Evolutionary conservation across 2,113 vertebrate species (phyloP).

Genomic region (Tricholaema leucomelas): DNA sequence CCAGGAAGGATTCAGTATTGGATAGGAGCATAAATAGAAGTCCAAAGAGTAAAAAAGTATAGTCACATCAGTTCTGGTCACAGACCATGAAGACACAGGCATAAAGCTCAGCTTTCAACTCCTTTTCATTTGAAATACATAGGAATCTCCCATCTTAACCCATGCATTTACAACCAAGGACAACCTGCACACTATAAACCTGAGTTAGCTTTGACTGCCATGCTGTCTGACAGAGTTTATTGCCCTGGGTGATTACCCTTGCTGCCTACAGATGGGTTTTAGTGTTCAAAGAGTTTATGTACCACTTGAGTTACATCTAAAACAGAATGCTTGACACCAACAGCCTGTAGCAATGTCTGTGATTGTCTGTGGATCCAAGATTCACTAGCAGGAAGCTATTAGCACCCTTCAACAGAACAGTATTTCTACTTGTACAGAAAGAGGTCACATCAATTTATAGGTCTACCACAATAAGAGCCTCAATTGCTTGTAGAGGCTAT

Average conservation of each 20-base stretch:
- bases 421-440: constrained; percentile 12
- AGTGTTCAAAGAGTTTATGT: not conserved
- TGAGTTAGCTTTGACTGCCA: not conserved
- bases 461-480: not conserved
- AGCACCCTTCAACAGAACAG: not conserved
- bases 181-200: not conserved
- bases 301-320: not conserved
- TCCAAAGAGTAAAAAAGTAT: not conserved
- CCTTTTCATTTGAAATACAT: not conserved
- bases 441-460: not conserved
- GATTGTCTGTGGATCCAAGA: not conserved
- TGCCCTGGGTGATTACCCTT: not conserved
- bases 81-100: not conserved
- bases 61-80: not conserved
- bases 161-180: not conserved
- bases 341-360: not conserved
- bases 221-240: not conserved
- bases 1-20: not conserved
- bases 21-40: not conserved
- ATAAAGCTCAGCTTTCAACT: not conserved
- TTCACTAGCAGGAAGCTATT: not conserved
- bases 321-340: not conserved
- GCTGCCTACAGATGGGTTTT: not conserved
- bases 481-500: not conserved
- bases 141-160: not conserved